These are phyloP conservation scores for Mionectes olivaceus DNA, from an alignment of 2,797 vertebrate genomes.

Conservation along the genomic window DNA sequence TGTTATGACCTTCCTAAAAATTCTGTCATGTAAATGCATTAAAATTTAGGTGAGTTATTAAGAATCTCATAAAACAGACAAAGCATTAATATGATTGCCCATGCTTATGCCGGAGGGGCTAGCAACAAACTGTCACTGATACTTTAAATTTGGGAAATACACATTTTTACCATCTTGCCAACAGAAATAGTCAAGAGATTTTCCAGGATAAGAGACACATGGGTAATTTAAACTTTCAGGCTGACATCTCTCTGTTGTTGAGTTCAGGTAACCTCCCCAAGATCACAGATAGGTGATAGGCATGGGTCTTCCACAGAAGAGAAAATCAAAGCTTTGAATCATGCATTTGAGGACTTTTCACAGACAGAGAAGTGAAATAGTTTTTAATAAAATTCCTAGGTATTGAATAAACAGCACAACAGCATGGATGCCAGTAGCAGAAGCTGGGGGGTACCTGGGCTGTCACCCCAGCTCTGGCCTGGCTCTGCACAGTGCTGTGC, in stretches of 20 bases:
- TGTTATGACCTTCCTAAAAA: neutral
- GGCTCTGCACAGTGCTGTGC: fast-evolving
- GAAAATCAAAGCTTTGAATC: constrained; percentile 50
- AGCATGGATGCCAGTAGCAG: fast-evolving
- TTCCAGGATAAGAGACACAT: neutral
- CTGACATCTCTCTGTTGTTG: neutral
- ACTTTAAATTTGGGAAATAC: neutral
- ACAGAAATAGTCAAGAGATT: neutral
- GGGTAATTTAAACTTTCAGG: neutral
- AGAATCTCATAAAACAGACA: neutral
- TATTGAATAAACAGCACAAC: constrained; percentile 3
- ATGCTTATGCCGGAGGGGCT: neutral
- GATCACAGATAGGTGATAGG: constrained; percentile 20
- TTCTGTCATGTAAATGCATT: neutral
- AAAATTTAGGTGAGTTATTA: neutral
- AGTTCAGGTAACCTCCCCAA: neutral
- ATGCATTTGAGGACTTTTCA: neutral
- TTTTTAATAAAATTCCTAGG: constrained; percentile 15
- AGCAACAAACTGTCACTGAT: neutral
- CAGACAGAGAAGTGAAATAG: neutral
- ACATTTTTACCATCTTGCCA: neutral
- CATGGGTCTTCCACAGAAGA: neutral
- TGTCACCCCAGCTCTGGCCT: neutral
- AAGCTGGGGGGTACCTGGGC: neutral
- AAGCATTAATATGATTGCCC: neutral